A percentile compares a stretch with the other conserved stretches of the same genome.
Evolutionary conservation across 2,113 vertebrate genomes (phyloP).

Genomic region (Gymnobelideus leadbeateri): DNA sequence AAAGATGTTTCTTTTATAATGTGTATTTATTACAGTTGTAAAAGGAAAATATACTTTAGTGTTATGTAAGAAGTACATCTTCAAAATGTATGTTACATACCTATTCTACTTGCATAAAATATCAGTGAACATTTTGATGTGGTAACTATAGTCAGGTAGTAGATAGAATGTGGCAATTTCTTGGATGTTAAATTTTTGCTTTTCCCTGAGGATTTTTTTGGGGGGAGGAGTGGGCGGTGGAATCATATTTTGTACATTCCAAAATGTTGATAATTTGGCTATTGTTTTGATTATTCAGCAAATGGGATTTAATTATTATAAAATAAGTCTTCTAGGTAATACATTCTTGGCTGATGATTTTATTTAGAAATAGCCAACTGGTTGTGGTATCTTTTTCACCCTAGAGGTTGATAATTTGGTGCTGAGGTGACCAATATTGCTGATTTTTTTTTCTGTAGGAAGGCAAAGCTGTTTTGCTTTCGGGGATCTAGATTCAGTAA

Average conservation of each 20-base stretch:
- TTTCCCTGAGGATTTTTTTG: slow-evolving; percentile 62
- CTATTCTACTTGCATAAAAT: slow-evolving; percentile 51
- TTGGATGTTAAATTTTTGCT: slow-evolving; percentile 41
- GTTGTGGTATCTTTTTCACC: slow-evolving; percentile 64
- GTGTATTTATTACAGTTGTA: slow-evolving; percentile 69
- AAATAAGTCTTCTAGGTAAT: slow-evolving; percentile 60
- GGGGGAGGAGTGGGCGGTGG: neutral
- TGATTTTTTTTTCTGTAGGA: slow-evolving; percentile 54
- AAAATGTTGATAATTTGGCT: slow-evolving; percentile 51
- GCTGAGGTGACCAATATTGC: slow-evolving; percentile 60
- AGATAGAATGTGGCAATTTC: slow-evolving; percentile 52
- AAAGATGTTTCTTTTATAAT: slow-evolving; percentile 79
- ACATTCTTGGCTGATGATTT: slow-evolving; percentile 61
- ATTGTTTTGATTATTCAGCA: neutral
- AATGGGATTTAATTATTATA: slow-evolving; percentile 48
- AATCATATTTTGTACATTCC: slow-evolving; percentile 56
- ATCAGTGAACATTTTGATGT: slow-evolving; percentile 47
- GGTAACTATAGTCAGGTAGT: neutral
- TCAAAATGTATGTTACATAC: slow-evolving; percentile 51
- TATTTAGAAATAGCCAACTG: slow-evolving; percentile 34
- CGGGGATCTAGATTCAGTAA: slow-evolving; percentile 73
- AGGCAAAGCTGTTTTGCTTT: slow-evolving; percentile 79
- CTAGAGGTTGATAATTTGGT: slow-evolving; percentile 67
- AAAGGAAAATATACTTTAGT: slow-evolving; percentile 64
- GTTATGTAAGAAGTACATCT: slow-evolving; percentile 57